phyloP scores from a whole-genome alignment of 1,140 invertebrate genomes.

The Ylistrum balloti region DNA sequence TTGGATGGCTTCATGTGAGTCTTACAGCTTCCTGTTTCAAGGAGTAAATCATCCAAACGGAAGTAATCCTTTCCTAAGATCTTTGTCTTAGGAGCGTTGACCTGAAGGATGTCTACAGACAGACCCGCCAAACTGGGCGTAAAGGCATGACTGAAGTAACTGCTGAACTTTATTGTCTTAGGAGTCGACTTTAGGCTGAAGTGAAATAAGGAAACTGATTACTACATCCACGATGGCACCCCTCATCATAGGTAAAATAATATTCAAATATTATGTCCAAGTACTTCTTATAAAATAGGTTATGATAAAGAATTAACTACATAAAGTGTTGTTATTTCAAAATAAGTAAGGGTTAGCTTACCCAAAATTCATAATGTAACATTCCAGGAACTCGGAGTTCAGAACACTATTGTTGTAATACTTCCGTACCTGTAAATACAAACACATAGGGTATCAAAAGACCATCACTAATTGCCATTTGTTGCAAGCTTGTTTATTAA shows the following conservation, averaged over 20 bases:
- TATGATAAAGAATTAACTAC: too few species aligned
- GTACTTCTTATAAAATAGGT: too few species aligned
- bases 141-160: conserved; percentile 53
- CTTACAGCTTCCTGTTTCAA: conserved; percentile 55
- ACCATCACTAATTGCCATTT: too few species aligned
- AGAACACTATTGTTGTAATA: conserved; percentile 53
- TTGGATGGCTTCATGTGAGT: conserved; percentile 50
- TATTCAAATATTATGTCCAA: too few species aligned
- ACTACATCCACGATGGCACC: too few species aligned
- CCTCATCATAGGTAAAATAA: too few species aligned
- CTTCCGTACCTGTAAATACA: conserved; percentile 52
- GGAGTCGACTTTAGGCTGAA: conserved; percentile 44
- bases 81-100: conserved; percentile 41
- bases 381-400: conserved; percentile 53
- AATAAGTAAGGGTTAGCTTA: conserved; percentile 46
- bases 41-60: conserved; percentile 52
- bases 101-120: conserved; percentile 48
- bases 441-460: too few species aligned
- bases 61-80: conserved; percentile 56
- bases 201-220: too few species aligned
- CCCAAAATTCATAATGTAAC: conserved; percentile 57
- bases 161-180: conserved; percentile 52
- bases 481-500: too few species aligned
- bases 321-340: too few species aligned
- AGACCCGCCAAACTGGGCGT: conserved; percentile 43